Conservation (phyloP, 2,888 invertebrate genomes). For the Alentia gelatinosa region DNA sequence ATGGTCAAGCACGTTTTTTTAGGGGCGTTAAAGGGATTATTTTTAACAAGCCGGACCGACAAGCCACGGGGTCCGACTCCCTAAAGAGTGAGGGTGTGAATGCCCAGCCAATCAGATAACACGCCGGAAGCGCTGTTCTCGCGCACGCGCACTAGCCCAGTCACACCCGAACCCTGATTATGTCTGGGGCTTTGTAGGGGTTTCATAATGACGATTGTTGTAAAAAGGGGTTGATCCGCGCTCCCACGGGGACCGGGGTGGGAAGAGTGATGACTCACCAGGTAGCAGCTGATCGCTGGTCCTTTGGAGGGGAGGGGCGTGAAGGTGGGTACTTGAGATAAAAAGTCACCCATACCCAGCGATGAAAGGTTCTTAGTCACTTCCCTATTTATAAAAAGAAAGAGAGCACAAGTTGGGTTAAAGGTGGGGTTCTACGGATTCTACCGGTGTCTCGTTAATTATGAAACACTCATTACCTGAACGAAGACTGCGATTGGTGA, state of each 20-base stretch:
- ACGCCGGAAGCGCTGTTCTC: constrained; percentile 33
- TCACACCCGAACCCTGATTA: constrained; percentile 24
- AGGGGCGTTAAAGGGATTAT: not conserved
- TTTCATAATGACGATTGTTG: constrained; percentile 39
- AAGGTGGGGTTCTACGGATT: not conserved
- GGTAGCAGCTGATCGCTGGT: not conserved
- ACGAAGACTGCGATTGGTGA: not conserved
- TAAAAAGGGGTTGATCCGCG: constrained; percentile 33
- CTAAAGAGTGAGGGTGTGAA: not conserved
- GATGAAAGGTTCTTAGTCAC: constrained; percentile 39
- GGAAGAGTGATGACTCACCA: constrained; percentile 12
- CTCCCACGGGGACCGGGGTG: not conserved
- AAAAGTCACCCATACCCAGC: not conserved
- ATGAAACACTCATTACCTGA: not conserved
- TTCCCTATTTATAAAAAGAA: not conserved
- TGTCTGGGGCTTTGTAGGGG: constrained; percentile 17
- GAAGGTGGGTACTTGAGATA: not conserved
- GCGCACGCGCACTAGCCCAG: constrained; percentile 19
- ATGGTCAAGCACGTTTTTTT: not conserved
- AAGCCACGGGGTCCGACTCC: not conserved
- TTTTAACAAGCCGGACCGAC: not conserved
- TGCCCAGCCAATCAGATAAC: constrained; percentile 13
- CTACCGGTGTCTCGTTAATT: not conserved
- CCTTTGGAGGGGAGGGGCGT: not conserved
- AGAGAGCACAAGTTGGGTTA: not conserved